Evolutionary conservation across 1,140 invertebrate genomes (phyloP).

Genomic region (Trichogramma pretiosum): DNA sequence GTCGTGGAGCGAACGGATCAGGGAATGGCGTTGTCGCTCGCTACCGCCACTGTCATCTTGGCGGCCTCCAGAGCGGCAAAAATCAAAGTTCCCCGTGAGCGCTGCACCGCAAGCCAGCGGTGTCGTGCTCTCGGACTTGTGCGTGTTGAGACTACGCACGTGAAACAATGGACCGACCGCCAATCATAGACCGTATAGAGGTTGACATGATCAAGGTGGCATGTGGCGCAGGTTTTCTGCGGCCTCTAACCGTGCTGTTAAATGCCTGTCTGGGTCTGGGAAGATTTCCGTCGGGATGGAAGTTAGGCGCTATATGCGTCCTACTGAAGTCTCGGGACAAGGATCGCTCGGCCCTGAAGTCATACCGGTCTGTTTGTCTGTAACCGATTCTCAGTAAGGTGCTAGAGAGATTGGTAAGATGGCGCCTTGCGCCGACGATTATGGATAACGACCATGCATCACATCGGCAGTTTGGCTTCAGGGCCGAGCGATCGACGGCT

Average conservation of each 20-base stretch:
- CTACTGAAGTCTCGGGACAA: neutral
- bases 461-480: constrained; percentile 1
- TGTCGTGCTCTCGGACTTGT: too few relatives aligned
- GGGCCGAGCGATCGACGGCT: neutral
- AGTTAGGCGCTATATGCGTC: neutral
- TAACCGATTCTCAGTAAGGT: neutral
- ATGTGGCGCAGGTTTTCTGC: neutral
- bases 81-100: too few relatives aligned
- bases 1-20: too few relatives aligned
- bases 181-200: neutral
- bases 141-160: too few relatives aligned
- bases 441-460: neutral
- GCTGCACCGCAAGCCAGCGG: too few relatives aligned
- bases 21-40: too few relatives aligned
- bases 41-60: too few relatives aligned
- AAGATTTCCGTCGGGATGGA: neutral
- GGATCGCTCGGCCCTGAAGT: neutral
- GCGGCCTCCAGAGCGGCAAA: too few relatives aligned
- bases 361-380: neutral
- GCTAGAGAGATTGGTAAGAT: neutral
- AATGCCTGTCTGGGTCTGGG: neutral
- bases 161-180: too few relatives aligned
- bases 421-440: neutral
- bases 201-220: neutral
- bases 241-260: neutral